phyloP scores from a whole-genome alignment of 2,113 vertebrate genomes.

The Corydoras sp. region DNA sequence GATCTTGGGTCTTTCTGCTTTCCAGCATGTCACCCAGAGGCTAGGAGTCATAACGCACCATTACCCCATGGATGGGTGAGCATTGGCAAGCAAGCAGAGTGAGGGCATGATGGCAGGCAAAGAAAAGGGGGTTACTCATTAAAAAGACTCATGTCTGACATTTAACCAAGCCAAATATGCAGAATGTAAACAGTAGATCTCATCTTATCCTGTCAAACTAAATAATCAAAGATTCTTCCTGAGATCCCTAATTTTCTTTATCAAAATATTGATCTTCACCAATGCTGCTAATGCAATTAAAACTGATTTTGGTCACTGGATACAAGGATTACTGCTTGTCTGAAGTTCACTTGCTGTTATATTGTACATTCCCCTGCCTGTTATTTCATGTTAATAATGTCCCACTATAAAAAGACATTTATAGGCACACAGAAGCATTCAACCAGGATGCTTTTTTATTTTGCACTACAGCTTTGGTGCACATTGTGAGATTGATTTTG shows the following conservation, averaged over 20 bases:
- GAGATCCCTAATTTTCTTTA: slow-evolving; percentile 48
- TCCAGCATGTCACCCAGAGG: slow-evolving; percentile 63
- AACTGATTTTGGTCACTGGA: slow-evolving; percentile 53
- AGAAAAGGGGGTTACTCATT: slow-evolving; percentile 50
- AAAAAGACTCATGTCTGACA: slow-evolving; percentile 36
- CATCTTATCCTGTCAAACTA: slow-evolving; percentile 1
- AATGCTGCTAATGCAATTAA: slow-evolving; percentile 64
- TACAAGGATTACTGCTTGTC: slow-evolving; percentile 47
- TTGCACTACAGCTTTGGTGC: slow-evolving; percentile 63
- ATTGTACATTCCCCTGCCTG: slow-evolving; percentile 17
- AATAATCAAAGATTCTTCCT: slow-evolving; percentile 28
- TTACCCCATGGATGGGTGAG: slow-evolving; percentile 20
- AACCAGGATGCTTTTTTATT: slow-evolving; percentile 64
- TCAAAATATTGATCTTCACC: slow-evolving; percentile 57
- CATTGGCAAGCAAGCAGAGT: neutral
- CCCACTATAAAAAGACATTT: slow-evolving; percentile 66
- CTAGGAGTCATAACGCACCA: slow-evolving; percentile 53
- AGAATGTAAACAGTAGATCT: slow-evolving; percentile 48
- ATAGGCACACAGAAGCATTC: slow-evolving; percentile 66
- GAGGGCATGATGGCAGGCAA: slow-evolving; percentile 18
- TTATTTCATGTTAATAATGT: neutral
- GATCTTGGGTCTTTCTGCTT: slow-evolving; percentile 43
- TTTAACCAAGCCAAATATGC: slow-evolving; percentile 46
- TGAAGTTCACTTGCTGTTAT: slow-evolving; percentile 51
- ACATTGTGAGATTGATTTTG: slow-evolving; percentile 66